phyloP scores from a whole-genome alignment of 2,797 vertebrate genomes.

The Decapterus maruadsi region DNA sequence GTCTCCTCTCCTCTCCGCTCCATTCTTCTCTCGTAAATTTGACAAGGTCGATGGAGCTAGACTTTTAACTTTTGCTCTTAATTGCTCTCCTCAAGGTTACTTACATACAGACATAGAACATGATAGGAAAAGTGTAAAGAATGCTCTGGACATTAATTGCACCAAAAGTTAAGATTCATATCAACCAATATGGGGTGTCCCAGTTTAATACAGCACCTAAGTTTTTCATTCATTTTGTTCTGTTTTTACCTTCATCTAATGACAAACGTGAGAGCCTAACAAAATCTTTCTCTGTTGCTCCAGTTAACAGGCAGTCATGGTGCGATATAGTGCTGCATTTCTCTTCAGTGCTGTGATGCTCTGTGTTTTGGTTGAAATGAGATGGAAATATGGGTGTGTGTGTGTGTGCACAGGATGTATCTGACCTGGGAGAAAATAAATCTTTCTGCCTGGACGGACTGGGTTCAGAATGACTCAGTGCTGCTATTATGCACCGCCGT shows the following conservation, averaged over 20 bases:
- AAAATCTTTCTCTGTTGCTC: not conserved
- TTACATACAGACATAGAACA: not conserved
- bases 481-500: slow-evolving; percentile 3
- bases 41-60: not conserved
- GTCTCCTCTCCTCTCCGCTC: not conserved
- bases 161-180: not conserved
- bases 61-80: slow-evolving; percentile 13
- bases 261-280: not conserved
- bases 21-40: slow-evolving; percentile 12
- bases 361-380: slow-evolving; percentile 21
- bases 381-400: slow-evolving; percentile 19
- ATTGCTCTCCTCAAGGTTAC: not conserved
- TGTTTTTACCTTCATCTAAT: not conserved
- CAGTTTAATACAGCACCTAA: not conserved
- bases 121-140: too few relatives aligned
- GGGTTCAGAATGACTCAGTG: slow-evolving; percentile 32
- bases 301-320: not conserved
- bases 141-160: too few relatives aligned
- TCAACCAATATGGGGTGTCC: not conserved
- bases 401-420: slow-evolving; percentile 36
- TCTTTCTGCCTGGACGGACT: slow-evolving; percentile 33
- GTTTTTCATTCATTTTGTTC: too few relatives aligned
- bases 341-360: slow-evolving; percentile 1
- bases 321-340: not conserved
- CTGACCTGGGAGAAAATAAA: slow-evolving; percentile 54